Conservation (phyloP, 2,888 invertebrate species). For the Rhimphoctona megacephalus region DNA sequence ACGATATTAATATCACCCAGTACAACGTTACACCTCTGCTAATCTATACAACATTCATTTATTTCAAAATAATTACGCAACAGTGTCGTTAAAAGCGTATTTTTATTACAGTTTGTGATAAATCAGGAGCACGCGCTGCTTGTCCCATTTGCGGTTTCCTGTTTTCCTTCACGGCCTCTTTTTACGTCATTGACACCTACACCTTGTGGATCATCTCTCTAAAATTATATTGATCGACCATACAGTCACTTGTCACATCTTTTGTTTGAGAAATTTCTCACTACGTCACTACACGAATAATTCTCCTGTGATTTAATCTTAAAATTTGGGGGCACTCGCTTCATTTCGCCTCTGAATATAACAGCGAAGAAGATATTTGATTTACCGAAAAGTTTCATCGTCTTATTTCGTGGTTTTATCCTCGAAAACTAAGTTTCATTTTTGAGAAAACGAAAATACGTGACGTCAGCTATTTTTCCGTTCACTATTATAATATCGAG, state of each 20-base stretch:
- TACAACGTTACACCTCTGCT: neutral
- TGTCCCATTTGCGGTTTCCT: constrained; percentile 71
- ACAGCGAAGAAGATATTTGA: constrained; percentile 4
- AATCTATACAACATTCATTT: neutral
- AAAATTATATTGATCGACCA: constrained; percentile 57
- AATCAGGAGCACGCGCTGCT: constrained; percentile 3
- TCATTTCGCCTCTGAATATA: neutral
- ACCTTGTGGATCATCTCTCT: constrained; percentile 72
- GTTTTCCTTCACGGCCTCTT: constrained; percentile 73
- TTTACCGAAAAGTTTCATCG: neutral
- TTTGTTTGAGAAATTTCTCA: constrained; percentile 38
- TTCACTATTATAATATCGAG: constrained; percentile 14
- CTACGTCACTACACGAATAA: neutral
- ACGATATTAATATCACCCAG: constrained; percentile 5
- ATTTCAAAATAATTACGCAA: neutral
- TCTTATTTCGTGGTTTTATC: neutral
- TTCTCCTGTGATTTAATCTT: neutral
- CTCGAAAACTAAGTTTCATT: neutral
- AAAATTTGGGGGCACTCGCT: neutral
- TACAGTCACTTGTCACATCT: constrained; percentile 2
- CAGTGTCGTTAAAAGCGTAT: neutral
- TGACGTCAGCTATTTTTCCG: constrained; percentile 16
- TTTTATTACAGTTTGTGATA: neutral
- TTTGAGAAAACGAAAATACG: neutral
- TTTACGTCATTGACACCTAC: constrained; percentile 81